A percentile compares a stretch with the other conserved stretches of the same genome.
Evolutionary conservation across 30 jellyfish, hydroid and myxozoan genomes (phyloP).

Genomic region (Cassiopea xamachana): DNA sequence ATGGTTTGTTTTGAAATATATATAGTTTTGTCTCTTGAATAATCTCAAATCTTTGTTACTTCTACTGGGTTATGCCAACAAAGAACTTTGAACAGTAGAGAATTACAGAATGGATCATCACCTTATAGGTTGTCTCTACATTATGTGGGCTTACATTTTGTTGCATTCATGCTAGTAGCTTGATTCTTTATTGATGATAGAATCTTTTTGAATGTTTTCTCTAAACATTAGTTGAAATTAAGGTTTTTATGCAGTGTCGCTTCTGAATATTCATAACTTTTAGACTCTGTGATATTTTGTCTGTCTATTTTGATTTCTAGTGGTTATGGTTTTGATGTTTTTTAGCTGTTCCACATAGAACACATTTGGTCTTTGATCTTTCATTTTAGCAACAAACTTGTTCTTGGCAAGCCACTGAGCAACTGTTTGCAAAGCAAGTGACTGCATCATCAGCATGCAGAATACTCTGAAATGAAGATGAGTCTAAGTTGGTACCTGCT

Average conservation of each 20-base stretch:
- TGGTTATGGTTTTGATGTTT: background rate
- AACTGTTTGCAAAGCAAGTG: background rate
- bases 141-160: background rate
- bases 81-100: background rate
- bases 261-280: background rate
- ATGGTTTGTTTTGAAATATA: conserved; percentile 12
- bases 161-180: background rate
- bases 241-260: background rate
- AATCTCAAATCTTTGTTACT: background rate
- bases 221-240: background rate
- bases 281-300: background rate
- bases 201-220: conserved; percentile 1
- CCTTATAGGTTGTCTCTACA: background rate
- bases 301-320: background rate
- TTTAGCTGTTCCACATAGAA: background rate
- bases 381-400: background rate
- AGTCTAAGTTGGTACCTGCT: no score
- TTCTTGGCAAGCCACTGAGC: conserved; percentile 10
- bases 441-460: conserved; percentile 4
- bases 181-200: background rate
- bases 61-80: conserved; percentile 11
- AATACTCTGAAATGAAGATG: background rate
- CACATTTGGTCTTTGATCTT: background rate
- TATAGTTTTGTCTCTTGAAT: background rate
- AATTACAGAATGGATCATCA: background rate